These are phyloP conservation scores for Sinocyclocheilus grahami DNA, from an alignment of 2,113 vertebrate species.

Conservation along the genomic window DNA sequence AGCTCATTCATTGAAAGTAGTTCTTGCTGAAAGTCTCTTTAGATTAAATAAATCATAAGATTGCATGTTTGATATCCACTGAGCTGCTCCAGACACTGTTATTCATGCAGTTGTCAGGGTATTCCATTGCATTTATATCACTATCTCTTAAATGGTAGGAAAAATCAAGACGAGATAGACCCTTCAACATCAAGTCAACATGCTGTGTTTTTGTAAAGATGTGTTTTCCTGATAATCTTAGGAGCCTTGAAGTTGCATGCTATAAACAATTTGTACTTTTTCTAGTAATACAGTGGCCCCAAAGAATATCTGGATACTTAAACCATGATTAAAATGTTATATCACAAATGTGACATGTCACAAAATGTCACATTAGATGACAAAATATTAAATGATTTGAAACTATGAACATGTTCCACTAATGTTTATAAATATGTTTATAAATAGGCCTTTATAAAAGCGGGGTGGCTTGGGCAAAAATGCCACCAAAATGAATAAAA, in stretches of 20 bases:
- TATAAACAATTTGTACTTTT: neutral
- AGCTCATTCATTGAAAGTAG: constrained; percentile 33
- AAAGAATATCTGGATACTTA: neutral
- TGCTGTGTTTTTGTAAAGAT: constrained; percentile 15
- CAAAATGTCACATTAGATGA: neutral
- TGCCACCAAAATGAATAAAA: too few relatives aligned
- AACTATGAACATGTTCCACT: neutral
- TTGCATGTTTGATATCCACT: constrained; percentile 7
- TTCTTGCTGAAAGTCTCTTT: constrained; percentile 37
- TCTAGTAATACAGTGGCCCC: neutral
- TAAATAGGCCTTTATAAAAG: neutral
- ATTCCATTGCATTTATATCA: constrained; percentile 1
- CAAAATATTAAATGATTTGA: neutral
- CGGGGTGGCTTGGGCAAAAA: too few relatives aligned
- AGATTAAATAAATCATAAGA: constrained; percentile 38
- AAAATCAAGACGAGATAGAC: neutral
- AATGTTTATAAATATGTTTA: neutral
- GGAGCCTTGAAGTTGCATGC: neutral
- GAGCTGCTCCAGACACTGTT: neutral
- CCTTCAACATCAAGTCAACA: neutral
- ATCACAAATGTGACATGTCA: too few relatives aligned
- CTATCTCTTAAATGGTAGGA: constrained; percentile 9
- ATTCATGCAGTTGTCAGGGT: constrained; percentile 14
- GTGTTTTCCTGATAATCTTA: constrained; percentile 2
- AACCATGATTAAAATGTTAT: neutral